These are phyloP conservation scores for Oreonectes daqikongensis DNA, from an alignment of 2,797 vertebrate species.

Conservation along the genomic window DNA sequence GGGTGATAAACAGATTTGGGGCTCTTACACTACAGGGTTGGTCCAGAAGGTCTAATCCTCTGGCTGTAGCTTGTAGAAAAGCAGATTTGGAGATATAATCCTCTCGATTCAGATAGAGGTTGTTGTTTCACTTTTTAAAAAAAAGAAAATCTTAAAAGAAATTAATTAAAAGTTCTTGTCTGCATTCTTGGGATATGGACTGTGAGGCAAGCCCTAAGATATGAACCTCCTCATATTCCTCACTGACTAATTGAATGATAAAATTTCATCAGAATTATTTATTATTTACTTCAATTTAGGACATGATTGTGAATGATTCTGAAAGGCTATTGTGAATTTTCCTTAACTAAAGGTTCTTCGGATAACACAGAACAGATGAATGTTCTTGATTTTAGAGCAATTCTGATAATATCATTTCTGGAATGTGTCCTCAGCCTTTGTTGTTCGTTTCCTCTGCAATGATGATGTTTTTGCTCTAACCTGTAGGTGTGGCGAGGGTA, in stretches of 20 bases:
- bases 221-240: constrained; percentile 18
- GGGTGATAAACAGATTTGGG: constrained; percentile 46
- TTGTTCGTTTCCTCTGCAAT: background rate
- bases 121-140: constrained; percentile 36
- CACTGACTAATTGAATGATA: constrained; percentile 3
- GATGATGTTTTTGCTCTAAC: constrained; percentile 29
- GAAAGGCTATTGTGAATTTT: background rate
- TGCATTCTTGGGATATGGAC: constrained; percentile 5
- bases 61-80: constrained; percentile 26
- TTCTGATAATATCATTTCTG: constrained; percentile 38
- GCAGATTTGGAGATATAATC: constrained; percentile 50
- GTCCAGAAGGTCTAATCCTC: constrained; percentile 40
- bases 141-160: constrained; percentile 41
- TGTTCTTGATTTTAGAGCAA: constrained; percentile 26
- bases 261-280: background rate
- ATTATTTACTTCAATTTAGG: too few relatives aligned
- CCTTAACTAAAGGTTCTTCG: background rate
- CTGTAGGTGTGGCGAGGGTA: constrained; percentile 81
- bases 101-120: constrained; percentile 28
- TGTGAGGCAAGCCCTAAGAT: constrained; percentile 9
- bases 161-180: constrained; percentile 29
- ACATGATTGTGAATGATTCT: too few relatives aligned
- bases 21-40: background rate
- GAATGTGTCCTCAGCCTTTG: constrained; percentile 20
- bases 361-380: constrained; percentile 24